Conservation (phyloP, 1,140 invertebrate species). For the Drosophila chauvacae region DNA sequence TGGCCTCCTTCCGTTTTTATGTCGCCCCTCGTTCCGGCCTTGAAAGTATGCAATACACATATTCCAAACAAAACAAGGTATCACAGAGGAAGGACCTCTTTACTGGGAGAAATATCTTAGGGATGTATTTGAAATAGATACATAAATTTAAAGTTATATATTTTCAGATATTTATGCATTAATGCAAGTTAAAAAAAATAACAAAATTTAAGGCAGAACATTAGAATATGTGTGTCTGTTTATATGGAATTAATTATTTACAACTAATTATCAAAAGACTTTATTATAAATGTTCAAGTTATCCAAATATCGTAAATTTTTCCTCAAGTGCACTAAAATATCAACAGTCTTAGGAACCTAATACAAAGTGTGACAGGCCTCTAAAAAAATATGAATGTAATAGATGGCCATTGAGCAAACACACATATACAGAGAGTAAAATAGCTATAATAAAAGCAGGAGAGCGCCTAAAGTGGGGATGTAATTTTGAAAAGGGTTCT, state of each 20-base stretch:
- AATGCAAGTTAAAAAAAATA: background rate
- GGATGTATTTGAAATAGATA: too few species aligned
- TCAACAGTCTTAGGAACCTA: constrained; percentile 61
- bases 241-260: background rate
- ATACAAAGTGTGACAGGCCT: constrained; percentile 68
- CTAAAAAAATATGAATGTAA: constrained; percentile 47
- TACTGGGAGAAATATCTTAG: background rate
- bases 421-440: constrained; percentile 12
- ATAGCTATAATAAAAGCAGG: constrained; percentile 26
- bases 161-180: background rate
- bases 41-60: constrained; percentile 44
- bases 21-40: background rate
- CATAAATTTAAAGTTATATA: background rate
- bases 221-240: background rate
- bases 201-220: background rate
- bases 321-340: constrained; percentile 20
- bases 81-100: constrained; percentile 18
- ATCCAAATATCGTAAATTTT: background rate
- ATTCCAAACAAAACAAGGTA: constrained; percentile 49
- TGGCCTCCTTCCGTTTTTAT: constrained; percentile 9
- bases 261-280: background rate
- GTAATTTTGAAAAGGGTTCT: constrained; percentile 68
- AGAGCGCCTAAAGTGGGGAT: constrained; percentile 10
- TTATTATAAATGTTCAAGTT: background rate
- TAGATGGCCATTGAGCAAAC: constrained; percentile 69